Evolutionary conservation across 2,113 vertebrate genomes (phyloP), one percentile per base, ranked within the genome.

Genomic region (Anseranas semipalmata): DNA sequence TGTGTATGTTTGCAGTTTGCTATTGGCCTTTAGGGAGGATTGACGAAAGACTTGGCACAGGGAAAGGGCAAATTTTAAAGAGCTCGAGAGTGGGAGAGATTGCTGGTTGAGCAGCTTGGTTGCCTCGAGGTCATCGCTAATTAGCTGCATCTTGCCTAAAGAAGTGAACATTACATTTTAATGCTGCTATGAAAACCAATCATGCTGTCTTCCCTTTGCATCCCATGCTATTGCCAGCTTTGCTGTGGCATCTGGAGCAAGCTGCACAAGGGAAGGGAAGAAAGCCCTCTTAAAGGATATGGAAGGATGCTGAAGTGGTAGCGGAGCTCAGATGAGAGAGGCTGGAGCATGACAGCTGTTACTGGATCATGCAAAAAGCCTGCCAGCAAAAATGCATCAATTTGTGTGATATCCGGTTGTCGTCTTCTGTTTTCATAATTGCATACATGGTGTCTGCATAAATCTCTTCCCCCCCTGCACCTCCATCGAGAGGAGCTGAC

Each of bases 311-410:
- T 58, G 48, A 91, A 87, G 86, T 56, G 67, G 88, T 91, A 82
- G 92, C 35, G 0, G 85, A 87, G 84, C 92, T 96, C 82, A 73
- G 89, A 96, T 87, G 92, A 96, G 89, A 97, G 81, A 96, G 89
- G 84, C 79, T 90, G 87, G 70, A 96, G 90, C 86, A 41, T 97
- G 97, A 97, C 97, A 97, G 97, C 97, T 97, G 96, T 95, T 97
- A 67, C 73, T 21, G 21, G 94, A 89, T 95, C 95, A 89, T 79
- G 94, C 96, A 88, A 93, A 96, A 96, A 94, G 95, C 96, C 96
- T 96, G 87, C 92, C 95, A 98, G 97, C 96, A 94, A 93, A 96
- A 97, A 97, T 74, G 94, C 97, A 97, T 97, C 96, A 87, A 50
- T 97, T 97, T 84, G 85, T 96, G 91, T 96, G 96, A 97, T 96